Base-by-base conservation (phyloP, 64 coral and sea anemone genomes). In the Stichodactyla helianthus region DNA sequence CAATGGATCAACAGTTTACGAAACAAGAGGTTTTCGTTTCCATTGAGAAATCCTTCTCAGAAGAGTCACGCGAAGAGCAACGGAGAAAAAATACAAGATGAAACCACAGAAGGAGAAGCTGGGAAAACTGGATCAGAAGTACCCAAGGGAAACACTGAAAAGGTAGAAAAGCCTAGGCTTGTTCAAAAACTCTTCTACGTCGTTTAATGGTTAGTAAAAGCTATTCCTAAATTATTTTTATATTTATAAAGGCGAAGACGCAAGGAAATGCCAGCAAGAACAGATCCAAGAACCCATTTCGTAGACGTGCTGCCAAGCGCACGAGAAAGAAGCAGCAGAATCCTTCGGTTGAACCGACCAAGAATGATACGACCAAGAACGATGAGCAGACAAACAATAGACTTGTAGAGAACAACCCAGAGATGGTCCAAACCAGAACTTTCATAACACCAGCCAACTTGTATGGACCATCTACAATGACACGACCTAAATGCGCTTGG, bases 361-460 rank as follows among this genome's bases (percentile, higher is more conserved):
- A 67, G 0, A 20, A 67, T 67, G 20, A 6, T 19, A 67, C 18
- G 18, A 67, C 63, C 63, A 67, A 67, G 63, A 19, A 67, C 63
- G 63, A 67, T 17, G 4, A 67, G 7, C 17, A 67, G 63, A 67
- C 63, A 2, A 67, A 67, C 17, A n/a, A n/a, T n/a, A 20, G 17
- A 67, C 63, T 67, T 67, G 63, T n/a, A 67, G 63, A 67, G 19
- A 67, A 67, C 63, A n/a, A n/a, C 63, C 63, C 17, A 67, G 63
- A 67, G 63, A 20, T 20, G 20, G 63, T 67, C 19, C 18, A 67
- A 67, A 67, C 63, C 63, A 17, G 19, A 67, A 2, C 19, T 67
- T 67, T 67, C 7, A 67, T 67, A 67, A 67, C 63, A 67, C 19
- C 63, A 67, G 63, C 63, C 63, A 67, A 20, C 63, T 22, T 67